Percentiles rank a stretch among this genome's conserved stretches.
These are phyloP conservation scores for Dolichallabes microphthalmus DNA, from an alignment of 2,113 vertebrate species.

Conservation along the genomic window DNA sequence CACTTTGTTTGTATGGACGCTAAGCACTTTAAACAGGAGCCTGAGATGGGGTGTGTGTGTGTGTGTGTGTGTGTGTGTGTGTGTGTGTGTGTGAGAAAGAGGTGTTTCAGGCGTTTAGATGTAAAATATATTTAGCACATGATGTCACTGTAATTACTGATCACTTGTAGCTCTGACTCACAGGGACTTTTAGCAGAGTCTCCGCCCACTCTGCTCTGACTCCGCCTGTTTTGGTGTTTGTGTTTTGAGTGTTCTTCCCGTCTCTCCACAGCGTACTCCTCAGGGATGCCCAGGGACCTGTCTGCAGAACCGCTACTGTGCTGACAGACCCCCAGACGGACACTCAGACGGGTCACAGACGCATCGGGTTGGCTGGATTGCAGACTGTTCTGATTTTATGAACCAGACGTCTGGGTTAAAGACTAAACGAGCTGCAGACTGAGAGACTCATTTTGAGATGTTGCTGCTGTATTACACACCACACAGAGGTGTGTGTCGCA, in stretches of 20 bases:
- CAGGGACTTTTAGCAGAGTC: background rate
- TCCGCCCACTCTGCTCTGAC: background rate
- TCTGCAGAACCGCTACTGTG: conserved; percentile 90
- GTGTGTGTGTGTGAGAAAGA: background rate
- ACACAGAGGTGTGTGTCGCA: background rate
- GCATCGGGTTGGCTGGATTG: background rate
- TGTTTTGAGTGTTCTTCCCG: background rate
- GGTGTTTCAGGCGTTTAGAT: background rate
- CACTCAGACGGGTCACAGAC: background rate
- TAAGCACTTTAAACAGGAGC: background rate
- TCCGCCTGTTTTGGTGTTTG: background rate
- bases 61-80: background rate
- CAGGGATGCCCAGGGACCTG: conserved; percentile 80
- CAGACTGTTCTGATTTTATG: background rate
- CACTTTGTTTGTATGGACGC: background rate
- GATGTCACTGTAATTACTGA: background rate
- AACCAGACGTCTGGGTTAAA: background rate
- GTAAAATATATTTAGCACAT: background rate
- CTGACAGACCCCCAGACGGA: background rate
- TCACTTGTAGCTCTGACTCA: background rate
- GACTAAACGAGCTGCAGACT: background rate
- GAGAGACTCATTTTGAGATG: background rate
- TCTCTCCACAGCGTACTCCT: conserved; percentile 60
- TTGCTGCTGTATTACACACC: background rate
- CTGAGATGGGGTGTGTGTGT: background rate